Evolutionary conservation across 1,140 invertebrate genomes (phyloP), one percentile per base, ranked within the genome.

Genomic region (Wasmannia auropunctata): DNA sequence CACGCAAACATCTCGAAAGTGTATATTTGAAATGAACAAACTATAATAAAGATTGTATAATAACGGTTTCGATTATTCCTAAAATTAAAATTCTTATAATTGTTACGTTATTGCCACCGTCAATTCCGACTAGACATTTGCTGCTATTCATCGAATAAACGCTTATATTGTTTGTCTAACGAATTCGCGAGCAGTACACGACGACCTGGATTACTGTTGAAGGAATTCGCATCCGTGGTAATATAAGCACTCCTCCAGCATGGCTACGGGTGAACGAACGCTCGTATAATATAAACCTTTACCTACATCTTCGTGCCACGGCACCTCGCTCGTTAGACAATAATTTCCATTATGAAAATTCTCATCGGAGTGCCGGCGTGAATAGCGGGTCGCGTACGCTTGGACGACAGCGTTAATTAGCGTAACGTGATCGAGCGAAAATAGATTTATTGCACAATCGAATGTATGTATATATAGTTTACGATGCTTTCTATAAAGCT

Each of bases 271-370:
- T 40, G 51, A 63, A 77, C 28, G 37, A 77, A 62, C 25, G 37
- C 40, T 77, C 19, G 56, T 25, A 60, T 77, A 77, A 40, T 63
- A 63, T 77, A 77, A 77, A 77, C 58, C 75, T 76, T 76, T 62
- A 76, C 51, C 60, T 79, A 67, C 62, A 67, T 80, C 81, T 51
- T 75, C 56, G 56, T 25, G 28, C n/a, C 37, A 7, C 7, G 22
- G 16, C 8, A 62, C n/a, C 40, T 86, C n/a, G 34, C 37, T 70
- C 62, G 49, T 67, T 70, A 58, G 65, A 84, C 63, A 65, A 67
- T 81, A 65, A 83, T 56, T 86, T 70, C 63, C 54, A 83, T 65
- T 80, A 58, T 69, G 85, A 56, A 81, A 80, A 86, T 80, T 83
- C 49, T 83, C 60, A 25, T 31, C 75, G 46, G 40, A 81, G 28